Evolutionary conservation across 2,888 invertebrate species (phyloP).

Genomic region (Oscheius myriophilus): DNA sequence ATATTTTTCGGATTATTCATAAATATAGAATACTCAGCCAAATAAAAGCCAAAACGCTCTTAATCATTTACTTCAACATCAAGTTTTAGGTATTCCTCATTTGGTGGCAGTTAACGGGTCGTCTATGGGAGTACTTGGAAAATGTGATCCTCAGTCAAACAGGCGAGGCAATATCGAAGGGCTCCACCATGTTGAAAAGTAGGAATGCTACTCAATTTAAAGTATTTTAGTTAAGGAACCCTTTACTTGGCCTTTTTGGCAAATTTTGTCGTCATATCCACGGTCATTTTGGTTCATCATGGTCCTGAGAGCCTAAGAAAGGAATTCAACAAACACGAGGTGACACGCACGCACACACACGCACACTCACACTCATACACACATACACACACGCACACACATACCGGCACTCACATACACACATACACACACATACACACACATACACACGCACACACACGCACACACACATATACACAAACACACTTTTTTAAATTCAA

Average conservation of each 20-base stretch:
- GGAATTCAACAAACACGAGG: slow-evolving; percentile 25
- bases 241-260: slow-evolving; percentile 19
- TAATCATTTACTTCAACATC: too few relatives aligned
- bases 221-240: slow-evolving; percentile 1
- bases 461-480: too few relatives aligned
- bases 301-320: slow-evolving; percentile 12
- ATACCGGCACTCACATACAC: too few relatives aligned
- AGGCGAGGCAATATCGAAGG: slow-evolving; percentile 17
- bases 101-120: slow-evolving; percentile 29
- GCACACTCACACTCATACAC: too few relatives aligned
- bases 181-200: slow-evolving; percentile 9
- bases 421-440: too few relatives aligned
- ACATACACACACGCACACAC: too few relatives aligned
- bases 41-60: too few relatives aligned
- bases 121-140: slow-evolving; percentile 27
- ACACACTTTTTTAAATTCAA: not conserved
- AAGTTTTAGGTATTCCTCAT: slow-evolving; percentile 25
- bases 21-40: too few relatives aligned
- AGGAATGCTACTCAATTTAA: not conserved
- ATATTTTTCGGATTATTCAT: too few relatives aligned
- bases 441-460: too few relatives aligned
- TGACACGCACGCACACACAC: too few relatives aligned
- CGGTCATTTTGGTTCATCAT: slow-evolving; percentile 14
- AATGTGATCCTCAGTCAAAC: slow-evolving; percentile 22
- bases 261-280: slow-evolving; percentile 4